Base-by-base conservation (phyloP, 2,888 invertebrate species). In the Idaea straminata region DNA sequence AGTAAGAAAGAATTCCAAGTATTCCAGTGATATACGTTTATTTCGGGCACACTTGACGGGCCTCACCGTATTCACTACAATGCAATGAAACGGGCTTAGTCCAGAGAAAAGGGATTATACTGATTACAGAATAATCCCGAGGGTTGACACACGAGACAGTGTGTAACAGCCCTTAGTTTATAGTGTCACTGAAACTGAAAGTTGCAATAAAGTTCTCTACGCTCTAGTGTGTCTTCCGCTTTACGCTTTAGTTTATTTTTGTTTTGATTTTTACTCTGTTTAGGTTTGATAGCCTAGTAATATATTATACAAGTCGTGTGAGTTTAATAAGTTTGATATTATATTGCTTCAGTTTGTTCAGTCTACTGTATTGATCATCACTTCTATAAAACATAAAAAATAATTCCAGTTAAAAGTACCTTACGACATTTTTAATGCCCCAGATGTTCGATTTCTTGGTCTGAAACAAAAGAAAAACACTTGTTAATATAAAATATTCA, bases 21-120 rank as follows among this genome's bases (percentile, higher is more conserved):
- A 47, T 47, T 47, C 47, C 47, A 6, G 47, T 47, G 47, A 47
- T 47, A 47, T 47, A 7, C 47, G 10, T 47, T 47, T 25, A 90
- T 88, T 89, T 85, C 78, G 83, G 79, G 76, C 83, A 77, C 85
- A 87, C 85, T 91, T 90, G 91, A 89, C 84, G 82, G 87, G 86
- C 85, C 84, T 87, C 85, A 79, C 64, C 77, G 84, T 81, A 81
- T 84, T 83, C 84, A 81, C 83, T 83, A 86, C 88, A 87, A 89
- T 88, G 87, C 89, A 86, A 89, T 87, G 88, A 88, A 91, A 90
- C 88, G 87, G 84, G 91, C 90, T 91, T 87, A 91, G 83, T 76
- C 80, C 78, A 84, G 85, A 87, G 86, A 88, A 89, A 88, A 85
- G 86, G 88, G 90, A 89, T 91, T 90, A 89, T 88, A 85, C 86